A percentile compares a stretch with the other conserved stretches of the same genome.
These are phyloP conservation scores for Zaprionus davidi DNA, from an alignment of 1,140 invertebrate species.

Conservation along the genomic window DNA sequence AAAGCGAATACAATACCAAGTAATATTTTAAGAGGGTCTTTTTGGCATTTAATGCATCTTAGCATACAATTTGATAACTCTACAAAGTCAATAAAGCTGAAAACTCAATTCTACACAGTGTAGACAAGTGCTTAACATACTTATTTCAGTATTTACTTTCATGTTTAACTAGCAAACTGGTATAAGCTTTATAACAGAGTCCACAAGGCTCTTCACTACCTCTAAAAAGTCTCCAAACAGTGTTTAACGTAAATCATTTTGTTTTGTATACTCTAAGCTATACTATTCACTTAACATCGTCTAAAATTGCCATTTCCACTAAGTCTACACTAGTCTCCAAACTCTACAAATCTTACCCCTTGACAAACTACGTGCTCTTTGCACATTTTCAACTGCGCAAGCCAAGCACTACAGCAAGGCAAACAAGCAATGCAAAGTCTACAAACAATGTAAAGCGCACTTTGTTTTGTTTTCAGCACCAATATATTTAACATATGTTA, in stretches of 20 bases:
- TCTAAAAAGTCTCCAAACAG: conserved; percentile 17
- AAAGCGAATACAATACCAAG: too few species aligned
- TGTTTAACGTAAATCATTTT: background rate
- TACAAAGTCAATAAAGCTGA: too few species aligned
- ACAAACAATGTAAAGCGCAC: background rate
- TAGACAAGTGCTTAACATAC: background rate
- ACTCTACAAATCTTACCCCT: background rate
- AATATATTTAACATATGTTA: background rate
- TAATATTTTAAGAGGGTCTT: too few species aligned
- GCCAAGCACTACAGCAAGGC: too few species aligned
- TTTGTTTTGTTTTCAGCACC: background rate
- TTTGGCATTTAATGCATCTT: too few species aligned
- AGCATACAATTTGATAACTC: too few species aligned
- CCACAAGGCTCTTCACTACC: background rate
- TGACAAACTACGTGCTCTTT: too few species aligned
- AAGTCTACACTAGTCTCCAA: conserved; percentile 11
- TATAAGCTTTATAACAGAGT: background rate
- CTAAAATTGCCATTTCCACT: background rate
- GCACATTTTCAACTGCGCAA: too few species aligned
- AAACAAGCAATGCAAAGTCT: background rate
- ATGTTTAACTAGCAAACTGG: background rate
- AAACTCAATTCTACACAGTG: too few species aligned
- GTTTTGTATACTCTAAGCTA: background rate
- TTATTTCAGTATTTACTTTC: background rate
- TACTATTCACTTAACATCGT: background rate